These are phyloP conservation scores for Strigamia maritima DNA, from an alignment of 2,888 invertebrate genomes.

Conservation along the genomic window DNA sequence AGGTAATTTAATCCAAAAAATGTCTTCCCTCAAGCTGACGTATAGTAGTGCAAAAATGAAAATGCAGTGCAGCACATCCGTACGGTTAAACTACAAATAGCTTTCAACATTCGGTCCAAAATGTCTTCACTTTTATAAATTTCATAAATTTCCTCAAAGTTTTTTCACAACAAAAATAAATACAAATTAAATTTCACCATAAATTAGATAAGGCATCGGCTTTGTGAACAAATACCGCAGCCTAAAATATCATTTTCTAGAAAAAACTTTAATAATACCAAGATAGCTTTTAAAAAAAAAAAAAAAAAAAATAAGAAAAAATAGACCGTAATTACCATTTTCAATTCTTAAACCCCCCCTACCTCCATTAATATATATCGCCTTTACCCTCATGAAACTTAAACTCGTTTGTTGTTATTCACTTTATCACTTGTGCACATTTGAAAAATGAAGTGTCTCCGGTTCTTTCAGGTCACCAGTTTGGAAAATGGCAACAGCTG, in stretches of 20 bases:
- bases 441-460: constrained; percentile 31
- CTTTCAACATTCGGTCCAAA: not conserved
- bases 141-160: not conserved
- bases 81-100: constrained; percentile 2
- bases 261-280: too few relatives aligned
- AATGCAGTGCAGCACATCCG: constrained; percentile 18
- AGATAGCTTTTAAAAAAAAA: too few relatives aligned
- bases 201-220: too few relatives aligned
- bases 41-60: constrained; percentile 2
- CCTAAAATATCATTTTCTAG: too few relatives aligned
- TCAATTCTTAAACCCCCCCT: too few relatives aligned
- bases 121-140: not conserved
- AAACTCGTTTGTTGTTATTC: constrained; percentile 12
- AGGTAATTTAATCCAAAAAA: constrained; percentile 26
- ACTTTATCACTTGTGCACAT: constrained; percentile 22
- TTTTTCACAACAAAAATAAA: too few relatives aligned
- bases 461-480: constrained; percentile 17
- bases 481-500: constrained; percentile 32
- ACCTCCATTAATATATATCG: too few relatives aligned
- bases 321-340: too few relatives aligned
- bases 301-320: too few relatives aligned
- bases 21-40: not conserved
- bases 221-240: too few relatives aligned
- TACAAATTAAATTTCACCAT: too few relatives aligned
- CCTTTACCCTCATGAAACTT: too few relatives aligned